A percentile compares a stretch with the other conserved stretches of the same genome.
phyloP scores from a whole-genome alignment of 2,113 vertebrate genomes.

The Laterallus jamaicensis region DNA sequence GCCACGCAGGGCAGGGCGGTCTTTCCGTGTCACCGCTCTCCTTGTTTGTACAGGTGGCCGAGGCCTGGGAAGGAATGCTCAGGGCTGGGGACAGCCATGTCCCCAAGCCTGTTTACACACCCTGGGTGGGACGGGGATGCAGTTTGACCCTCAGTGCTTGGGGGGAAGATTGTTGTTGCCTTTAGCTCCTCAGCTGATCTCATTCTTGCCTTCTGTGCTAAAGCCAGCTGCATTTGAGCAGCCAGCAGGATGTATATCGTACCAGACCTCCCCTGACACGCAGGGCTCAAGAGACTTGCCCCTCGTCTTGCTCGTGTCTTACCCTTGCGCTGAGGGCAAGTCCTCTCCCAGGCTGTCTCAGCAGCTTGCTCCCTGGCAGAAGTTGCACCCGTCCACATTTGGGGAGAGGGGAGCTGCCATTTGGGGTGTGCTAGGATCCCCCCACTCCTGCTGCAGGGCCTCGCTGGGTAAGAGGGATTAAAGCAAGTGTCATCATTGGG shows the following conservation, averaged over 20 bases:
- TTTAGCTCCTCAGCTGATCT: neutral
- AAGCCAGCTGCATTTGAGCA: neutral
- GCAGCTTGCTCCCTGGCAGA: neutral
- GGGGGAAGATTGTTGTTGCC: neutral
- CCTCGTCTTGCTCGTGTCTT: neutral
- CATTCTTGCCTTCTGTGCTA: neutral
- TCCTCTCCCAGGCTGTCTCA: neutral
- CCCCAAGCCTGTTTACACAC: neutral
- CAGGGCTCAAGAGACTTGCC: neutral
- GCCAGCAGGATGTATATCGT: neutral
- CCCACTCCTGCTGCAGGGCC: neutral
- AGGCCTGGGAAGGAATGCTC: neutral
- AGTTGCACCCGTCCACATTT: fast-evolving
- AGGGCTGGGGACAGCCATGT: neutral
- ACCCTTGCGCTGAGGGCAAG: neutral
- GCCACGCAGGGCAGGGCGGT: fast-evolving
- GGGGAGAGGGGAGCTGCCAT: neutral
- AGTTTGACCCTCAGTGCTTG: neutral
- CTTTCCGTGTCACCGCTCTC: neutral
- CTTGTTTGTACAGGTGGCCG: neutral
- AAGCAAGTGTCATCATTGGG: fast-evolving
- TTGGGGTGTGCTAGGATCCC: neutral
- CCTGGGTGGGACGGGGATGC: neutral
- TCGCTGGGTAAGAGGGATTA: neutral
- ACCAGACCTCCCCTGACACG: neutral